Percentiles rank a stretch among this genome's conserved stretches.
These are phyloP conservation scores for Conchocele bisecta DNA, from an alignment of 2,888 invertebrate genomes.

Conservation along the genomic window DNA sequence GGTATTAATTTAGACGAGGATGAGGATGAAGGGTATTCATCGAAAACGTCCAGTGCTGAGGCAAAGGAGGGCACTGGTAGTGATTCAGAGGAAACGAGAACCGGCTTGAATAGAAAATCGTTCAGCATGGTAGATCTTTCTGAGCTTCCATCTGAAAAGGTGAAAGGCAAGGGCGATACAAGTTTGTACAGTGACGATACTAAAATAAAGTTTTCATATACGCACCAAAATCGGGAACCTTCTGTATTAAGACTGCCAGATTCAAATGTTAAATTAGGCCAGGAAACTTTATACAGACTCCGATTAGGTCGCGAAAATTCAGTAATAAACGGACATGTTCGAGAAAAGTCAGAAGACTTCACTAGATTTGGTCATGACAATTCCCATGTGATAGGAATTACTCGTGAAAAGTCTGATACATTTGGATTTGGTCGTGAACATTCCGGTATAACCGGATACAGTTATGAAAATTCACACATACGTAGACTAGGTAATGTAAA, in stretches of 20 bases:
- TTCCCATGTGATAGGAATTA: too few relatives aligned
- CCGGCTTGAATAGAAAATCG: slow-evolving; percentile 18
- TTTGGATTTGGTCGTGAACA: too few relatives aligned
- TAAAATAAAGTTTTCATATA: slow-evolving; percentile 51
- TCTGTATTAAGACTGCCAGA: slow-evolving; percentile 50
- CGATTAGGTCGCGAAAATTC: too few relatives aligned
- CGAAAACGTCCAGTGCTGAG: slow-evolving; percentile 58
- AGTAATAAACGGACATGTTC: too few relatives aligned
- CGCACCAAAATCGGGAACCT: slow-evolving; percentile 54
- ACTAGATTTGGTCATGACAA: too few relatives aligned
- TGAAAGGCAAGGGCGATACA: neutral
- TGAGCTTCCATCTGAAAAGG: slow-evolving; percentile 37
- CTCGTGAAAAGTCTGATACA: too few relatives aligned
- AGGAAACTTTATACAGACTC: too few relatives aligned
- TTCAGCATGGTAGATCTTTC: slow-evolving; percentile 54
- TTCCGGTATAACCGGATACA: too few relatives aligned
- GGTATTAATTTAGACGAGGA: slow-evolving; percentile 38
- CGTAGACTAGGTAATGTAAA: too few relatives aligned
- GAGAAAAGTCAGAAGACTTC: too few relatives aligned
- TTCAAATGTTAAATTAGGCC: slow-evolving; percentile 34
- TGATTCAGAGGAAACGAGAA: slow-evolving; percentile 28
- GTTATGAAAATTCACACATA: too few relatives aligned
- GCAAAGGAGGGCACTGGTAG: slow-evolving; percentile 15
- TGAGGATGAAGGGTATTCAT: slow-evolving; percentile 57
- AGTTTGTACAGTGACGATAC: slow-evolving; percentile 7